Base-by-base conservation (phyloP, 1,140 invertebrate genomes). In the Hypothenemus hampei region DNA sequence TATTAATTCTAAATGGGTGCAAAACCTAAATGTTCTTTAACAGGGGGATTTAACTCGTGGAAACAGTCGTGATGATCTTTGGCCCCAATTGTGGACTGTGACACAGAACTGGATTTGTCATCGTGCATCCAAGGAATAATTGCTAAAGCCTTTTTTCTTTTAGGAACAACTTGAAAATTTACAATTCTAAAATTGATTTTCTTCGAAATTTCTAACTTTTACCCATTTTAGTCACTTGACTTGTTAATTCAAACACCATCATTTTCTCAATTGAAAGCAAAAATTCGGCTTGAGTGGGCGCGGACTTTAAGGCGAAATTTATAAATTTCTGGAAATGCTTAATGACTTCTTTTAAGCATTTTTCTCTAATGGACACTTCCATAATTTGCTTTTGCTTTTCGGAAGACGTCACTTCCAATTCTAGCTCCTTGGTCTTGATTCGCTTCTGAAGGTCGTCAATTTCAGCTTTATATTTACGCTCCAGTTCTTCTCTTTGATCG, bases 271-370 rank as follows among this genome's bases (percentile, higher is more conserved):
- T 49, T 40, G 61, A 66, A 29, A 76, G 55, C 10, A 77, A 56
- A 65, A 72, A 76, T 40, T 75, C 69, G 0, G 72, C 71, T 61
- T 75, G 75, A 0, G 68, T 70, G 8, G 75, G 74, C 2, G 67
- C 36, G 0, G 69, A 52, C 15, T 65, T 51, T 33, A 77, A 67
- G 3, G 69, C 66, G 41, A 71, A 75, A 58, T 76, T 67, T 20
- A 77, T 74, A 49, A 77, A 74, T 49, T 75, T 76, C 57, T 76
- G 69, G 62, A 72, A 77, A 50, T 76, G 66, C 40, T 61, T 57
- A 10, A 71, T 52, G 29, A 77, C 66, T 49, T 70, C 61, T 1
- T 58, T 26, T 15, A 76, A 41, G 40, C 63, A 69, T 29, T 58
- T 43, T 47, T 72, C 65, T 19, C 67, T 31, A 11, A 66, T 19